Evolutionary conservation across 2,888 invertebrate species (phyloP), one percentile per base, ranked within the genome.

Genomic region (Plusia festucae): DNA sequence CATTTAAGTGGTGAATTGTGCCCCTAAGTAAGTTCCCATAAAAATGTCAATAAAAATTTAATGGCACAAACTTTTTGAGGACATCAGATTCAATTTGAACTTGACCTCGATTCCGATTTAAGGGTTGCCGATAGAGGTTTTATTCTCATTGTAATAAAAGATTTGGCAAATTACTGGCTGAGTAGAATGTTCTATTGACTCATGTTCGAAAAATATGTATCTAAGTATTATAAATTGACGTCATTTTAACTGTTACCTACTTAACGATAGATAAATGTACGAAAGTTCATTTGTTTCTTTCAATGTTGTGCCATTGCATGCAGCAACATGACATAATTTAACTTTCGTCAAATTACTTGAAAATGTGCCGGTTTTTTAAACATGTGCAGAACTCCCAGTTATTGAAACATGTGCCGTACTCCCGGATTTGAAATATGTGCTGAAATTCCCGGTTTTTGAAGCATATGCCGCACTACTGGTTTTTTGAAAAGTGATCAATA

Each of bases 51-150:
- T 82, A 82, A 68, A 70, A 64, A 65, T 58, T 67, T 61, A 65
- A 73, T 58, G 65, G 44, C 13, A 60, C 52, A 46, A 70, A 73
- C 44, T 73, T 77, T 71, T 69, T 81, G 57, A 78, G 65, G 68
- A 68, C 75, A 30, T 30, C 30, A 63, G 60, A 61, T 69, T 68
- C 49, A 70, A 57, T 67, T 66, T 53, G 73, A 74, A 77, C 78
- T 81, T 83, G 84, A 70, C 84, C 83, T 84, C 71, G 81, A 58
- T 72, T 52, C 58, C 24, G 58, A 30, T 60, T 53, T 60, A 53
- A 72, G 70, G 73, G 77, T 15, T 76, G 67, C 16, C 65, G 46
- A 49, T 49, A 18, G 18, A 49, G n/a, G 46, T 24, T 52, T 52
- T 24, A 52, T 52, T 15, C 22, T 52, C 1, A 52, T 24, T 52